Conservation (phyloP, 2,113 vertebrate species). For the Lophochroa leadbeateri region DNA sequence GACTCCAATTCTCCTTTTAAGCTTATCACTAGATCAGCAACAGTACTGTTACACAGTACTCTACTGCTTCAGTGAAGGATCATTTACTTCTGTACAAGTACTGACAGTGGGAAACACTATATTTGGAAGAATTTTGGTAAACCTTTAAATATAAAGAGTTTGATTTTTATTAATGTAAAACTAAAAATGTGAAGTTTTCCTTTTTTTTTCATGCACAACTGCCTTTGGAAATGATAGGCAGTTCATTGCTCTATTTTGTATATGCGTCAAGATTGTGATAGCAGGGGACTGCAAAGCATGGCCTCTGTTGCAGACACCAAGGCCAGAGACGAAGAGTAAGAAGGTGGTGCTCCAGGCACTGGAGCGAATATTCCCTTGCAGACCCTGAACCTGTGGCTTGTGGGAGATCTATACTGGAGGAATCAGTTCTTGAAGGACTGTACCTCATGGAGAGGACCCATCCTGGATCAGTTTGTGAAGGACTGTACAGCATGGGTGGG, state of each 20-base stretch:
- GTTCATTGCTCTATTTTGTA: fast-evolving
- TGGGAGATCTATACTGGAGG: fast-evolving
- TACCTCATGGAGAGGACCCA: fast-evolving
- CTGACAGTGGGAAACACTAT: neutral
- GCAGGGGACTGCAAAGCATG: neutral
- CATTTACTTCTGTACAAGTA: neutral
- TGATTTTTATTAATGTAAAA: neutral
- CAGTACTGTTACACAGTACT: neutral
- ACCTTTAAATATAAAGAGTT: neutral
- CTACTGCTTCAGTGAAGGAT: neutral
- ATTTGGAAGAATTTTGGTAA: neutral
- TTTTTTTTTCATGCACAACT: fast-evolving
- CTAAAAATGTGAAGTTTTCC: neutral
- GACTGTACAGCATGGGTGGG: neutral
- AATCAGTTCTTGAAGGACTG: neutral
- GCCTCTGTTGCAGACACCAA: neutral
- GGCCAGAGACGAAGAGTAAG: neutral
- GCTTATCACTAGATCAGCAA: neutral
- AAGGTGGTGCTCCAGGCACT: neutral
- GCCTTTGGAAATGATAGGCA: neutral
- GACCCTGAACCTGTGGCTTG: neutral
- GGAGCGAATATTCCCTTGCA: neutral
- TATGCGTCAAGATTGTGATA: neutral
- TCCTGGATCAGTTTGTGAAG: neutral
- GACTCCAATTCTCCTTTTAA: neutral